Evolutionary conservation across 2,113 vertebrate species (phyloP), one percentile per base, ranked within the genome.

Genomic region (Cettia cetti): DNA sequence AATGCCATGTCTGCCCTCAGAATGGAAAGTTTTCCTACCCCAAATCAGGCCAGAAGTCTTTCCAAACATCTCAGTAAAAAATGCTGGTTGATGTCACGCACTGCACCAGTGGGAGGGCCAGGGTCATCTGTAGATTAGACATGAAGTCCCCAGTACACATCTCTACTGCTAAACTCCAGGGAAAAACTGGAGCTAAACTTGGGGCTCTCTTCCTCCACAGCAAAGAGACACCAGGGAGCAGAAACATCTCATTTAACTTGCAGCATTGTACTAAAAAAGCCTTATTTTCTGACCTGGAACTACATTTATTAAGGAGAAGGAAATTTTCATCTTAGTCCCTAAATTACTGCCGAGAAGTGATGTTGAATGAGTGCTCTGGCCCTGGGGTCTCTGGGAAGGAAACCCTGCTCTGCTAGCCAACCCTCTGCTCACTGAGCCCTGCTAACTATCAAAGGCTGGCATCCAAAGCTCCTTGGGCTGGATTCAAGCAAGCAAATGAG

Each of bases 381-480:
- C 39, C 45, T 45, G 27, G 16, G n/a, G 15, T 74, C 40, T 71
- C 49, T 60, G 44, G 49, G 63, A 89, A 69, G 40, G 53, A 86
- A 71, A 82, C 31, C 35, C 33, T 64, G 59, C 66, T 50, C 56
- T 53, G 40, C 49, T 53, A 47, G 75, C 85, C 71, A 77, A 35
- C 7, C 19, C 30, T 22, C 35, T 59, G 49, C 14, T 69, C 2
- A 1, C 33, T 18, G 28, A 87, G 66, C 71, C 50, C 39, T 83
- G 82, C 63, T 69, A 49, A 69, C 86, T 78, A 11, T 60, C 79
- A 79, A 60, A 91, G 70, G 49, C 47, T 94, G 88, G 63, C 88
- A 94, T 75, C 49, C 44, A 56, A 70, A 91, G 40, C 78, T 91
- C 74, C 75, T 91, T 60, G 66, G 90, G 74, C 49, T 85, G 78